These are phyloP conservation scores for Abrostola tripartita DNA, from an alignment of 2,888 invertebrate species.

Conservation along the genomic window DNA sequence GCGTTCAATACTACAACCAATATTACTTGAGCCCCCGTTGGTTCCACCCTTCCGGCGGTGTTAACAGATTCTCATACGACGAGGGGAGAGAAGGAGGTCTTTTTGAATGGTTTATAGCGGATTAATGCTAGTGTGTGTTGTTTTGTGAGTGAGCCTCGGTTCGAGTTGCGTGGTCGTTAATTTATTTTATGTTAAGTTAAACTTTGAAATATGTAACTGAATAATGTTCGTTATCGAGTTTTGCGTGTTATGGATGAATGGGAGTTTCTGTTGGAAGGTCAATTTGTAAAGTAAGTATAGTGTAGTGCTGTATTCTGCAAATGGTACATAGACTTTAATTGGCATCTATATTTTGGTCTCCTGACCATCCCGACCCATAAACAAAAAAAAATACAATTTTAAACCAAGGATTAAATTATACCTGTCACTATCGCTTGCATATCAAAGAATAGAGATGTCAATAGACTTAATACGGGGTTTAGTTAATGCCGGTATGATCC, in stretches of 20 bases:
- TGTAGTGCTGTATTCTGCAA: too few species aligned
- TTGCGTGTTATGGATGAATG: not conserved
- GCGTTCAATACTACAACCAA: slow-evolving; percentile 41
- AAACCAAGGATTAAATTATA: too few species aligned
- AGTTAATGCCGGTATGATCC: too few species aligned
- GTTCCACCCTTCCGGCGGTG: slow-evolving; percentile 24
- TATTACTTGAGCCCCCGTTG: slow-evolving; percentile 34
- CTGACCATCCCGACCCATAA: too few species aligned
- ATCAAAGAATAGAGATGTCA: too few species aligned
- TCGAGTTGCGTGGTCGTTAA: slow-evolving; percentile 19
- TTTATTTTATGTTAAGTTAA: slow-evolving; percentile 15
- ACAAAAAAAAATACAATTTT: too few species aligned
- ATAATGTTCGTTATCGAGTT: slow-evolving; percentile 6
- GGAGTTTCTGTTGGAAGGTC: not conserved
- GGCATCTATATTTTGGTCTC: too few species aligned
- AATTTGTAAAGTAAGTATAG: not conserved
- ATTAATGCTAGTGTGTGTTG: slow-evolving; percentile 11
- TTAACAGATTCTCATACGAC: slow-evolving; percentile 30
- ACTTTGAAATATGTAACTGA: slow-evolving; percentile 16
- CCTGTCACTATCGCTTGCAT: too few species aligned
- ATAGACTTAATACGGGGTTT: too few species aligned
- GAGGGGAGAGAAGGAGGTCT: slow-evolving; percentile 15
- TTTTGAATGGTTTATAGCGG: slow-evolving; percentile 23
- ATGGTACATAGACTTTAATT: too few species aligned
- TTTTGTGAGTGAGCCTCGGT: slow-evolving; percentile 14